Evolutionary conservation across 2,888 invertebrate species (phyloP).

Genomic region (Cyclophora punctaria): DNA sequence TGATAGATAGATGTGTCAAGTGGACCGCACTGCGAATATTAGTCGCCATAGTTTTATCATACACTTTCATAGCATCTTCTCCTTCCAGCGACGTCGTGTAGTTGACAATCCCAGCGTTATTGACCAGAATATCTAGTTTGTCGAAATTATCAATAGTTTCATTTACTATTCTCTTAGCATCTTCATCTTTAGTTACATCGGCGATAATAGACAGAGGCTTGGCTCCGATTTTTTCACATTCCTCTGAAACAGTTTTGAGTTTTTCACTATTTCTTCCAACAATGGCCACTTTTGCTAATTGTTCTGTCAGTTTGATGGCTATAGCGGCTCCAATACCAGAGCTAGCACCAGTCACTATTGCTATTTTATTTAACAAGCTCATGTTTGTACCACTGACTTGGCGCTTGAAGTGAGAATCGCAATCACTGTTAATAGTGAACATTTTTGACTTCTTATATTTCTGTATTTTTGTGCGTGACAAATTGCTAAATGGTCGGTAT

Average conservation of each 20-base stretch:
- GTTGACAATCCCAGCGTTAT: slow-evolving; percentile 27
- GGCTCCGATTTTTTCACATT: slow-evolving; percentile 12
- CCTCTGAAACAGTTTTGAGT: slow-evolving; percentile 16
- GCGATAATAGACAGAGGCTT: slow-evolving; percentile 22
- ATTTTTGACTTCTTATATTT: too few relatives aligned
- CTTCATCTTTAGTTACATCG: slow-evolving; percentile 26
- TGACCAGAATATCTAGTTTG: slow-evolving; percentile 29
- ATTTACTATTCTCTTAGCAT: slow-evolving; percentile 21
- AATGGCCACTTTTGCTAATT: slow-evolving; percentile 19
- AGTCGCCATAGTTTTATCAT: slow-evolving; percentile 25
- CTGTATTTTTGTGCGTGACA: too few relatives aligned
- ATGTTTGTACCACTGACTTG: slow-evolving; percentile 5
- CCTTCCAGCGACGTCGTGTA: slow-evolving; percentile 17
- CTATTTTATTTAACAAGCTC: slow-evolving; percentile 35
- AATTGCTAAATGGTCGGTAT: too few relatives aligned
- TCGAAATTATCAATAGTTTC: slow-evolving; percentile 20
- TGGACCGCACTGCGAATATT: slow-evolving; percentile 31
- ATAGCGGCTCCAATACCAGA: slow-evolving; percentile 64
- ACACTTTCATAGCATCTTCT: slow-evolving; percentile 23
- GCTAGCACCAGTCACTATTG: slow-evolving; percentile 68
- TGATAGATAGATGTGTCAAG: slow-evolving; percentile 24
- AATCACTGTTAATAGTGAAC: too few relatives aligned
- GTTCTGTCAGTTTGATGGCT: slow-evolving; percentile 23
- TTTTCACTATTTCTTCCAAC: slow-evolving; percentile 23
- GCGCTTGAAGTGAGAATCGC: too few relatives aligned